Conservation (phyloP, 2,797 vertebrate genomes). For the Neosilurus mollespiculum region DNA sequence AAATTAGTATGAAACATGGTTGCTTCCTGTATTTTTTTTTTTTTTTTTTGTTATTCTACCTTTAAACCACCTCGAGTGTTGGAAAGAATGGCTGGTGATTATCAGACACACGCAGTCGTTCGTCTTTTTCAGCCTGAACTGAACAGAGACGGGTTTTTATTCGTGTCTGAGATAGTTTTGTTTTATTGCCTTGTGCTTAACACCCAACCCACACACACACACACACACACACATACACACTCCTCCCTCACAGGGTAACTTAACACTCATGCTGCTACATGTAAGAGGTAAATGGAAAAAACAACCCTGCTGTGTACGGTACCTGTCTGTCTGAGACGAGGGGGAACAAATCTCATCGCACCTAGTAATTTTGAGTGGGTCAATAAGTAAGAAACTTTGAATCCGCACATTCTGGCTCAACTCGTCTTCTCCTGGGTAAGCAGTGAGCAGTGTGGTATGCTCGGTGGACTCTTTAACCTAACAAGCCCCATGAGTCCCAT, state of each 20-base stretch:
- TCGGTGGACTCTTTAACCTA: neutral
- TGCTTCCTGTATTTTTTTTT: neutral
- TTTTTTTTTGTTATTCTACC: neutral
- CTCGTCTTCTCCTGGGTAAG: constrained; percentile 31
- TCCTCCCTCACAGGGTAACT: neutral
- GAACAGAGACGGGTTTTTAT: neutral
- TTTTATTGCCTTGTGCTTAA: neutral
- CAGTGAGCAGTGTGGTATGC: neutral
- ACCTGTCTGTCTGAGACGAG: neutral
- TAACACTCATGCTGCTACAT: neutral
- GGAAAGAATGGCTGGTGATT: too few relatives aligned
- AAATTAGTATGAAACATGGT: neutral
- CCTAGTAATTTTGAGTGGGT: neutral
- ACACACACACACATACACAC: too few relatives aligned
- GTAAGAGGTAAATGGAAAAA: neutral
- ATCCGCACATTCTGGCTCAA: constrained; percentile 26
- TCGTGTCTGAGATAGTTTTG: neutral
- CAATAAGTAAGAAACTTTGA: too few relatives aligned
- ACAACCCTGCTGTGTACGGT: neutral
- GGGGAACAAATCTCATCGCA: constrained; percentile 8
- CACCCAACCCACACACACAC: too few relatives aligned
- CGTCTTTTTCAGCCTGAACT: neutral
- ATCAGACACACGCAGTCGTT: too few relatives aligned
- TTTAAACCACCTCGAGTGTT: neutral
- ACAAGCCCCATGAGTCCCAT: neutral